Evolutionary conservation across 2,888 invertebrate species (phyloP).

Genomic region (Clanis bilineata): DNA sequence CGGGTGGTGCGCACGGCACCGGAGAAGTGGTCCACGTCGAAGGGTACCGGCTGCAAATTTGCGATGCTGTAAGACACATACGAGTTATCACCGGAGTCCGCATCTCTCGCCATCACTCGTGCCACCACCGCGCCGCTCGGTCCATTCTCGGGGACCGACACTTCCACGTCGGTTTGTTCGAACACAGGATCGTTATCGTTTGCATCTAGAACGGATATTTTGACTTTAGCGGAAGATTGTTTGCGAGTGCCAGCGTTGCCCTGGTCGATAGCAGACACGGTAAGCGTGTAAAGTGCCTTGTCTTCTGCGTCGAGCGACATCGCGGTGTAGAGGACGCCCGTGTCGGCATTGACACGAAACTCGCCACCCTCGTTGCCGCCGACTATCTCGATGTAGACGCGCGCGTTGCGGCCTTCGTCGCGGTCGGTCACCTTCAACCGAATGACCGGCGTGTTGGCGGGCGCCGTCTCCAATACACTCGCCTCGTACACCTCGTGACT

Average conservation of each 20-base stretch:
- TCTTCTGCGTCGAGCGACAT: constrained; percentile 92
- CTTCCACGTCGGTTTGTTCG: constrained; percentile 85
- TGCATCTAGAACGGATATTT: constrained; percentile 93
- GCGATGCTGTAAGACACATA: constrained; percentile 97
- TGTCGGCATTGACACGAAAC: constrained; percentile 92
- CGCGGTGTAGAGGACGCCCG: constrained; percentile 94
- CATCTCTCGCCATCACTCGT: constrained; percentile 92
- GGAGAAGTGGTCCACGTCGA: constrained; percentile 96
- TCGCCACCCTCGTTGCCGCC: constrained; percentile 95
- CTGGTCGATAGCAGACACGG: constrained; percentile 94
- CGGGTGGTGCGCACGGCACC: constrained; percentile 93
- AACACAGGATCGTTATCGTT: constrained; percentile 98
- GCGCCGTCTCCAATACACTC: constrained; percentile 93
- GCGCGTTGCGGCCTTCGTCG: constrained; percentile 91
- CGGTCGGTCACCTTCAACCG: constrained; percentile 93
- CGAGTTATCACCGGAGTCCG: constrained; percentile 96
- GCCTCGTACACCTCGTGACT: constrained; percentile 93
- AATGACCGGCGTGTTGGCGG: constrained; percentile 93
- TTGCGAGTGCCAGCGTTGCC: constrained; percentile 91
- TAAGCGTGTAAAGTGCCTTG: constrained; percentile 91
- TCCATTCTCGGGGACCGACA: constrained; percentile 93
- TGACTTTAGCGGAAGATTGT: constrained; percentile 95
- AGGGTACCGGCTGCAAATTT: constrained; percentile 95
- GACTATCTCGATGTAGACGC: constrained; percentile 93
- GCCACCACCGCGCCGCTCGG: constrained; percentile 92